Conservation (phyloP, 2,888 invertebrate species). For the Polyommatus icarus region DNA sequence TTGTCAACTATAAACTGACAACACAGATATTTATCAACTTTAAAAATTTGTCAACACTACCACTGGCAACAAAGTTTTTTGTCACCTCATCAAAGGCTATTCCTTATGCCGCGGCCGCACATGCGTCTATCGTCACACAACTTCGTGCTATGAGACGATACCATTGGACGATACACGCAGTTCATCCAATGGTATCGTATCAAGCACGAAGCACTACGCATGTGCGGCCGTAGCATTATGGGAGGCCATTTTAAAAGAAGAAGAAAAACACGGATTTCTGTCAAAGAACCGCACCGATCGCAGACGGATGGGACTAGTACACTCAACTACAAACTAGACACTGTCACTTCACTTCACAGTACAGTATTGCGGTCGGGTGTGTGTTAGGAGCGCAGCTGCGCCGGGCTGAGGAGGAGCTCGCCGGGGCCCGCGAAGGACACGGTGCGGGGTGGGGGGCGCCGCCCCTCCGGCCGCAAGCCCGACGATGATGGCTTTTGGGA, state of each 20-base stretch:
- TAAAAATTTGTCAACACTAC: neutral
- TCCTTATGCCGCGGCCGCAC: too few relatives aligned
- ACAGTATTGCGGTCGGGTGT: slow-evolving; percentile 51
- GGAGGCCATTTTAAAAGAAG: too few relatives aligned
- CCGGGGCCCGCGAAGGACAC: slow-evolving; percentile 77
- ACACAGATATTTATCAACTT: neutral
- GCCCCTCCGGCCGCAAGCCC: slow-evolving; percentile 38
- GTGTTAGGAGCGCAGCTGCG: slow-evolving; percentile 81
- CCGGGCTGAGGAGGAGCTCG: slow-evolving; percentile 83
- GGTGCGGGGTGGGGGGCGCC: slow-evolving; percentile 68
- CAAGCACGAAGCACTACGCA: too few relatives aligned
- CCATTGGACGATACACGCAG: too few relatives aligned
- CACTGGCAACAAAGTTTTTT: too few relatives aligned
- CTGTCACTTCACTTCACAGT: slow-evolving; percentile 53
- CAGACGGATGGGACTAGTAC: slow-evolving; percentile 70
- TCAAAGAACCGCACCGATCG: slow-evolving; percentile 54
- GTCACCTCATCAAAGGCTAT: too few relatives aligned
- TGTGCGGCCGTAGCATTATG: too few relatives aligned
- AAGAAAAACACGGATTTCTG: neutral
- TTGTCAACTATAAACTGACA: neutral
- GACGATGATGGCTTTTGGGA: slow-evolving; percentile 40
- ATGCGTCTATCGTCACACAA: too few relatives aligned
- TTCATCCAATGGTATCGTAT: too few relatives aligned
- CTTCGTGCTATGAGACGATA: too few relatives aligned
- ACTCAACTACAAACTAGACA: slow-evolving; percentile 67